These are phyloP conservation scores for Hydroisotoma schaefferi DNA, from an alignment of 2,888 invertebrate genomes.

Conservation along the genomic window DNA sequence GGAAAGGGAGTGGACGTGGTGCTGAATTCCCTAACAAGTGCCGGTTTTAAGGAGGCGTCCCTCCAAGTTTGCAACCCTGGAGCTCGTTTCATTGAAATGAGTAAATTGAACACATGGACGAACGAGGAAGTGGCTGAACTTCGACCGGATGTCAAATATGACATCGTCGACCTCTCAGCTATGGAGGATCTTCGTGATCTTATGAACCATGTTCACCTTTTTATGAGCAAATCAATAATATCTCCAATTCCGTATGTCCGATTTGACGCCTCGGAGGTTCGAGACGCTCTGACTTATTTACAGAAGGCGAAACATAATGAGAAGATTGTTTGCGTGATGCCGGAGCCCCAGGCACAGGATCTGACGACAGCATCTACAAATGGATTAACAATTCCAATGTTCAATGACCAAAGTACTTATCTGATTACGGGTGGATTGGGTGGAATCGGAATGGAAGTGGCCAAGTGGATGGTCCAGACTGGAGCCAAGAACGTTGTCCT, in stretches of 20 bases:
- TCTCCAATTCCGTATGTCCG: slow-evolving; percentile 23
- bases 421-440: slow-evolving; percentile 39
- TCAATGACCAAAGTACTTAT: slow-evolving; percentile 28
- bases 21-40: slow-evolving; percentile 25
- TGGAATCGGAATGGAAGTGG: slow-evolving; percentile 33
- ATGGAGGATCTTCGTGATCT: not conserved
- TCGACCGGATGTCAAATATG: slow-evolving; percentile 22
- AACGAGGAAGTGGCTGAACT: slow-evolving; percentile 19
- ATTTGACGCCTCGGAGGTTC: slow-evolving; percentile 22
- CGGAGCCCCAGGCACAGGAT: not conserved
- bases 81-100: slow-evolving; percentile 28
- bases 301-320: slow-evolving; percentile 26
- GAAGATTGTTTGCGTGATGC: slow-evolving; percentile 15
- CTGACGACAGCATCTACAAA: not conserved
- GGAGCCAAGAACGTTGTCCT: slow-evolving; percentile 30
- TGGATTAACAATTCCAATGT: slow-evolving; percentile 14
- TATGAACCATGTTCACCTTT: not conserved
- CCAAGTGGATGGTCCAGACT: slow-evolving; percentile 28
- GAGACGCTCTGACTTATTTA: slow-evolving; percentile 26
- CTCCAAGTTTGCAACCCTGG: slow-evolving; percentile 11
- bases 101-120: slow-evolving; percentile 25
- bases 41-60: slow-evolving; percentile 28
- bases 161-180: slow-evolving; percentile 22
- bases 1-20: slow-evolving; percentile 27
- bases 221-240: no score